These are phyloP conservation scores for Aspidiotus rigidus DNA, from an alignment of 2,888 invertebrate species.

Conservation along the genomic window DNA sequence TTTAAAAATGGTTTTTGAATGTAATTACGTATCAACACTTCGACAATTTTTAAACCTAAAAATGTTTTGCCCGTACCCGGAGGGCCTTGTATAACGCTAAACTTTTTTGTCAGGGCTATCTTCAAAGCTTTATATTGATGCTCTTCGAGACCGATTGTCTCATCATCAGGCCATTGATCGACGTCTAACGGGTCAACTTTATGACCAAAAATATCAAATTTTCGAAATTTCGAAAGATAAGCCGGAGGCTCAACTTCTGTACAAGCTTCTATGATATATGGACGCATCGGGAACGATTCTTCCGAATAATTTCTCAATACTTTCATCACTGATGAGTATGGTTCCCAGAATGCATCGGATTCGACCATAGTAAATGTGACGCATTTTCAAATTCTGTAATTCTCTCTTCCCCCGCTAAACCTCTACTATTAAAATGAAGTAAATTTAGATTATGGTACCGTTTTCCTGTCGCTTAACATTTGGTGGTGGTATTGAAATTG, in stretches of 20 bases:
- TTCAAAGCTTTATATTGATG: constrained; percentile 59
- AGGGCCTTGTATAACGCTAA: constrained; percentile 74
- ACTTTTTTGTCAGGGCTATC: constrained; percentile 59
- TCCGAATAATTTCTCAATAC: constrained; percentile 53
- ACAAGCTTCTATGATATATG: constrained; percentile 54
- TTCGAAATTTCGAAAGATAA: not conserved
- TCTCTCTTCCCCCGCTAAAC: no score
- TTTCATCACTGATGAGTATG: constrained; percentile 63
- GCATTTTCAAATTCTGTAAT: no score
- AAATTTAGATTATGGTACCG: no score
- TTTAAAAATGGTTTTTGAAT: constrained; percentile 17
- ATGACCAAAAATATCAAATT: not conserved
- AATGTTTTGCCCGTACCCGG: constrained; percentile 75
- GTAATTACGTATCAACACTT: constrained; percentile 40
- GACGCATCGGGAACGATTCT: constrained; percentile 56
- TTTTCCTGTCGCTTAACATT: no score
- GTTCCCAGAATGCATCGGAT: constrained; percentile 70
- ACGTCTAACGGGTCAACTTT: not conserved
- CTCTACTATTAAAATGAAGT: no score
- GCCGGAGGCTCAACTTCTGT: constrained; percentile 17
- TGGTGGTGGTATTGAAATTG: no score
- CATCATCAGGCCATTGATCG: constrained; percentile 8
- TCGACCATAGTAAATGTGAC: constrained; percentile 44
- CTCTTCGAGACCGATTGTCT: constrained; percentile 50
- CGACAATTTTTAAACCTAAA: constrained; percentile 64